Evolutionary conservation across 2,888 invertebrate genomes (phyloP), one percentile per base, ranked within the genome.

Genomic region (Patella depressa): DNA sequence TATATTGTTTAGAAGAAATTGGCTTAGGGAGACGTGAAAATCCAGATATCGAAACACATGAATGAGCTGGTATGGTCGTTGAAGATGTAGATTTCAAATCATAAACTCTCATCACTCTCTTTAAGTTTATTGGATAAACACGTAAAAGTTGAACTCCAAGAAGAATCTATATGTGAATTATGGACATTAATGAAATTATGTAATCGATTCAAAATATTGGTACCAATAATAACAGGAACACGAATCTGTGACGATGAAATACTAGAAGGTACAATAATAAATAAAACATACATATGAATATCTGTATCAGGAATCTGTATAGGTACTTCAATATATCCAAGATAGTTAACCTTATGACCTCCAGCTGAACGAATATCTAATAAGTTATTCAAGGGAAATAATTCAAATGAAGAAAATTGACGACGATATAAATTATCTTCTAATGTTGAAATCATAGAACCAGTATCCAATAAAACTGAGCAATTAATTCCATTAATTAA

Each of bases 401-500:
- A 14, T 65, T 65, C 9, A 65, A 65, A 65, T 2, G n/a, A n/a
- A 19, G 65, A 65, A 65, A 65, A 19, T 15, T n/a, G 24, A 3
- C 65, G n/a, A 17, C 11, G 9, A 65, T 65, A 65, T 14, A 7
- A 65, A 65, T 65, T 19, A 19, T 65, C 65, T n/a, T n/a, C 65
- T 19, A 65, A 9, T 3, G n/a, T n/a, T 12, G 65, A 65, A n/a
- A 65, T 3, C 5, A 65, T 19, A 65, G 65, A 65, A 65, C 65
- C 65, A 9, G 65, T 65, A 65, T 65, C 65, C 12, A 65, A 65
- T 7, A 65, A 9, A 12, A 12, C n/a, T 19, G 65, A 14, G 24
- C 65, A 65, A 11, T 17, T 65, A n/a, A 65, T 65, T n/a, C 65
- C 65, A 65, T 65, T 65, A 65, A 19, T 15, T n/a, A 65, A 65